Evolutionary conservation across 1,140 invertebrate genomes (phyloP), one percentile per base, ranked within the genome.

Genomic region (Drosophila pectinifera): DNA sequence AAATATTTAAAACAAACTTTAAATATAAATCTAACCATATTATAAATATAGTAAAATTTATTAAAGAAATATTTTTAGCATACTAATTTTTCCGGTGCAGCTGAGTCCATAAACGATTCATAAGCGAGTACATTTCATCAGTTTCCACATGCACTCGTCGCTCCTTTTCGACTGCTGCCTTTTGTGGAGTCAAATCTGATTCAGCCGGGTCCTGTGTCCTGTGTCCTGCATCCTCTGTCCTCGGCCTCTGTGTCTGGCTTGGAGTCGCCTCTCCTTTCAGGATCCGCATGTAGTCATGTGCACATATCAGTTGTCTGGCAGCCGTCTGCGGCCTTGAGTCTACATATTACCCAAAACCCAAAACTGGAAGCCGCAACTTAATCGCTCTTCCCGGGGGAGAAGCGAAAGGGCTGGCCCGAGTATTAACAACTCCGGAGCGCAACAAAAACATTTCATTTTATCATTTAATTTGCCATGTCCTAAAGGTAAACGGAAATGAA

Each of bases 221-320:
- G 31, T 63, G 63, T 61, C 56, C 56, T 59, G 57, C 56, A 54
- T 57, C 38, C 73, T 64, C 56, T 67, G 76, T 77, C 73, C 58
- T 59, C 62, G 55, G 41, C 48, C 64, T 80, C 55, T 63, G 26
- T 55, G 68, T 70, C 72, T 73, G 77, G 54, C 80, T 58, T 55
- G 59, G 59, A 55, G 73, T 43, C 56, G 39, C 54, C 34, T 73
- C 24, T 53, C 58, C 69, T 73, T 54, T 70, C 16, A 59, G 45
- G 65, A 80, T 74, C 72, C 70, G 56, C 63, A 78, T 80, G 82
- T 72, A 76, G 53, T 88, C 86, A 86, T 86, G 79, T 90, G 85
- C 67, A 82, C 85, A 91, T 91, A 91, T 91, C 88, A 91, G 88
- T 83, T 85, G 88, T 91, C 89, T 91, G 89, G 80, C 88, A 91